A percentile compares a stretch with the other conserved stretches of the same genome.
These are phyloP conservation scores for Drosophila suboccidentalis DNA, from an alignment of 2,888 invertebrate species.

Conservation along the genomic window DNA sequence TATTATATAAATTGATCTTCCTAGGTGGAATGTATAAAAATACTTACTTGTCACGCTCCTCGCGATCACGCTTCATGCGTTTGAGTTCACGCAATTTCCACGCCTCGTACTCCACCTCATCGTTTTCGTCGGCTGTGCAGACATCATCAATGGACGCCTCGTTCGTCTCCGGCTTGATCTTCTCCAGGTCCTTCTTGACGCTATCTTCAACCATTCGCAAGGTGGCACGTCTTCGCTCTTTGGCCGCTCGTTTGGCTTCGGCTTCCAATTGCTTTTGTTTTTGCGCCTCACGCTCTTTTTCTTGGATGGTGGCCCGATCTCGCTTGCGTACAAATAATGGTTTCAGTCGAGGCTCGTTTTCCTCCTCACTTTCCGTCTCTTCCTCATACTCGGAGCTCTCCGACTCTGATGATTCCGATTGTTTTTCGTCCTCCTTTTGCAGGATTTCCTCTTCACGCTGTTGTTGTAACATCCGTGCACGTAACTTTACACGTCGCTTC, in stretches of 20 bases:
- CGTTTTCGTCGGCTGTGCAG: slow-evolving; percentile 97
- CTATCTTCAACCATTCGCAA: slow-evolving; percentile 95
- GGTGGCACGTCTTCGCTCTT: slow-evolving; percentile 95
- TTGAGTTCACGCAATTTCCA: slow-evolving; percentile 99
- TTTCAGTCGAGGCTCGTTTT: slow-evolving; percentile 95
- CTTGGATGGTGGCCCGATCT: slow-evolving; percentile 97
- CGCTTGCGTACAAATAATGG: slow-evolving; percentile 97
- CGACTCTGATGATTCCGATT: slow-evolving; percentile 88
- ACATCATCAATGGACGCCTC: slow-evolving; percentile 94
- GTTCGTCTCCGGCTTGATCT: slow-evolving; percentile 89
- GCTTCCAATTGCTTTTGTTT: slow-evolving; percentile 94
- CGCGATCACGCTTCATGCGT: slow-evolving; percentile 97
- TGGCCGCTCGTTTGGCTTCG: slow-evolving; percentile 93
- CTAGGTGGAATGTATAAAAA: neutral
- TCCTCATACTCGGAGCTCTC: slow-evolving; percentile 94
- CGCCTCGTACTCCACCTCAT: slow-evolving; percentile 97
- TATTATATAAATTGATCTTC: neutral
- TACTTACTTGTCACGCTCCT: slow-evolving; percentile 96
- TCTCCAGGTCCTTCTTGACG: slow-evolving; percentile 92
- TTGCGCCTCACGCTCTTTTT: slow-evolving; percentile 95
- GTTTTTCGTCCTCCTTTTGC: slow-evolving; percentile 87
- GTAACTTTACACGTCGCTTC: slow-evolving; percentile 89
- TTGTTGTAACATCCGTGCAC: slow-evolving; percentile 89
- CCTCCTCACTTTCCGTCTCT: slow-evolving; percentile 94
- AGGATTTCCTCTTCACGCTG: slow-evolving; percentile 90